A percentile compares a stretch with the other conserved stretches of the same genome.
These are phyloP conservation scores for Phycodurus eques DNA, from an alignment of 2,113 vertebrate species.

Conservation along the genomic window DNA sequence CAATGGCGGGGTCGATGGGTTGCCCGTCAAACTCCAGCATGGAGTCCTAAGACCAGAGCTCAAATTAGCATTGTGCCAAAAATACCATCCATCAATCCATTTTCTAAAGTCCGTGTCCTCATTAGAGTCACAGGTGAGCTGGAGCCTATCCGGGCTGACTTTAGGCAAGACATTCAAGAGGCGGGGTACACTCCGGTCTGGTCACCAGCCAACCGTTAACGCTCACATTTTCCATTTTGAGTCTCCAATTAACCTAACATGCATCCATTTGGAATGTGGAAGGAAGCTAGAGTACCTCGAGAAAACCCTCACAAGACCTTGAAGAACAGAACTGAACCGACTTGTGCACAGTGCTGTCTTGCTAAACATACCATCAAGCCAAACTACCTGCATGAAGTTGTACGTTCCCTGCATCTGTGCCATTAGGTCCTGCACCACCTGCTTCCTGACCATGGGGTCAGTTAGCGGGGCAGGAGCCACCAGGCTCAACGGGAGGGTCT, in stretches of 20 bases:
- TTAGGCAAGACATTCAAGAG: neutral
- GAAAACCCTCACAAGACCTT: too few species aligned
- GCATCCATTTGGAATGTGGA: neutral
- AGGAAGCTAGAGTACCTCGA: too few species aligned
- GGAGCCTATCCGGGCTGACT: neutral
- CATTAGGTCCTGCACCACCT: constrained; percentile 96
- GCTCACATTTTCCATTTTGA: neutral
- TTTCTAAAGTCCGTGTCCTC: neutral
- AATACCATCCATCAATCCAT: neutral
- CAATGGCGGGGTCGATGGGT: constrained; percentile 92
- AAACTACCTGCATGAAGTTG: constrained; percentile 94
- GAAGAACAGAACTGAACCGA: too few species aligned
- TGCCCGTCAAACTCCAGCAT: constrained; percentile 97
- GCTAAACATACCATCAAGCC: too few species aligned
- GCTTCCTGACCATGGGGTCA: constrained; percentile 87
- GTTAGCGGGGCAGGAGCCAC: constrained; percentile 82
- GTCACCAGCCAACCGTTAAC: neutral
- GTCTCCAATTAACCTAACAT: neutral
- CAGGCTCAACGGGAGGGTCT: constrained; percentile 79
- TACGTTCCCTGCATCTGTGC: constrained; percentile 97
- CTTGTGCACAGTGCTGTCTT: too few species aligned
- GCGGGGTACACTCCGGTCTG: neutral
- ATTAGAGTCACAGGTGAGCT: too few species aligned
- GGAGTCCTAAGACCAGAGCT: constrained; percentile 79
- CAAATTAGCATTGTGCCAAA: constrained; percentile 1